Evolutionary conservation across 2,113 vertebrate species (phyloP), one percentile per base, ranked within the genome.

Genomic region (Chloropsis cyanopogon): DNA sequence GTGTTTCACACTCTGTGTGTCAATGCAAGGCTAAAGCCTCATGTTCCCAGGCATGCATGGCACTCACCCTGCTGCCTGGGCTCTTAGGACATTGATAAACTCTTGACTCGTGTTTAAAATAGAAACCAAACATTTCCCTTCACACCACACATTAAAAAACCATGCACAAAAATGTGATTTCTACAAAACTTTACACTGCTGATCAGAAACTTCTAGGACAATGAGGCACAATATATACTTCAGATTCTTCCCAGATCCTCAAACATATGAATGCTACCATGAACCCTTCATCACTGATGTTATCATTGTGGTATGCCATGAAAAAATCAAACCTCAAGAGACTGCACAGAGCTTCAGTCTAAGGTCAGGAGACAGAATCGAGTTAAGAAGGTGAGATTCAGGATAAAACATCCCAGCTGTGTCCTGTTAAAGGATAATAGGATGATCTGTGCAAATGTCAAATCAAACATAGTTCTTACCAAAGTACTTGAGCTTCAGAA

Each of bases 161-260:
- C 46, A 66, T 3, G 14, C 26, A 61, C 9, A 46, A n/a, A n/a
- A n/a, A 19, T 0, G 0, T 4, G 2, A 52, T 39, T 92, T 82
- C 88, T 50, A 54, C 18, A 47, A 21, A 78, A 91, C 35, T 50
- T 73, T 21, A 77, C 70, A 57, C 20, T 28, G 57, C 39, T 54
- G 47, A 93, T 63, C 46, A 73, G 76, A 81, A 86, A 81, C 25
- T 50, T 52, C 37, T 37, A 6, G 19, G 23, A 66, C 26, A 88
- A 65, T 46, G 10, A 42, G 33, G 20, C 6, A 4, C 5, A 49
- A n/a, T 31, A 33, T 28, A 49, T 52, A 39, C 28, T 85, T 59
- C 39, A 47, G 56, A 49, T 80, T 88, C 44, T 59, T 60, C 9
- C 49, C 39, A 85, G 24, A 60, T 72, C 71, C 68, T 86, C 59